Base-by-base conservation (phyloP, 2,113 vertebrate species). In the Rhynchomys soricoides region DNA sequence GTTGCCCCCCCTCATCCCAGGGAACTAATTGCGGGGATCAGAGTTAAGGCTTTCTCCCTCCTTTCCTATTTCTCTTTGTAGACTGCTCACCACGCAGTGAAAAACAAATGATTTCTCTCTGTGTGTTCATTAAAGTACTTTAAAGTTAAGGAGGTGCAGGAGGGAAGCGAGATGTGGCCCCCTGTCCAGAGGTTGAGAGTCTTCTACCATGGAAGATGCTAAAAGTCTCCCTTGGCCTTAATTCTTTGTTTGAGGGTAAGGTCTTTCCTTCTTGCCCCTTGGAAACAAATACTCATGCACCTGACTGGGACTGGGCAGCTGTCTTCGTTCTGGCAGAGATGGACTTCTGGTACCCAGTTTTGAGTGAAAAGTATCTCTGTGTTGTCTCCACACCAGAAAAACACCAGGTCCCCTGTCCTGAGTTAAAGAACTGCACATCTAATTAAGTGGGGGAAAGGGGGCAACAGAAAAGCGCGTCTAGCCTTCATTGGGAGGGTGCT, bases 11-110 rank as follows among this genome's bases (percentile, higher is more conserved):
- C 97, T 97, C 98, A 98, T 98, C 98, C 98, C 98, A 98, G 98
- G 98, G 98, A 98, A 98, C 98, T 98, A 98, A 99, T 98, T 99
- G 98, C 98, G 98, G 98, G 97, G 98, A 99, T 98, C 98, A 98
- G 98, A 98, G 98, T 98, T 98, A 98, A 99, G 98, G 98, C 98
- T 96, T 98, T 98, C 98, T 98, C 98, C 97, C 98, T 98, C 94
- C 90, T 91, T 96, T 93, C 89, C 94, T 95, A 95, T 86, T 94
- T 97, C 93, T 98, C 98, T 98, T 98, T 98, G 98, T 98, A 98
- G 98, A 97, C 97, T 98, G 98, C 97, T 98, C 98, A 98, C 98
- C 94, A 98, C 97, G 95, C 57, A 94, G 86, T 85, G 83, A 96
- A 98, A 87, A 70, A 50, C 98, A 98, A 98, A 98, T 96, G 95